These are phyloP conservation scores for Gallinago media DNA, from an alignment of 2,113 vertebrate genomes.

Conservation along the genomic window DNA sequence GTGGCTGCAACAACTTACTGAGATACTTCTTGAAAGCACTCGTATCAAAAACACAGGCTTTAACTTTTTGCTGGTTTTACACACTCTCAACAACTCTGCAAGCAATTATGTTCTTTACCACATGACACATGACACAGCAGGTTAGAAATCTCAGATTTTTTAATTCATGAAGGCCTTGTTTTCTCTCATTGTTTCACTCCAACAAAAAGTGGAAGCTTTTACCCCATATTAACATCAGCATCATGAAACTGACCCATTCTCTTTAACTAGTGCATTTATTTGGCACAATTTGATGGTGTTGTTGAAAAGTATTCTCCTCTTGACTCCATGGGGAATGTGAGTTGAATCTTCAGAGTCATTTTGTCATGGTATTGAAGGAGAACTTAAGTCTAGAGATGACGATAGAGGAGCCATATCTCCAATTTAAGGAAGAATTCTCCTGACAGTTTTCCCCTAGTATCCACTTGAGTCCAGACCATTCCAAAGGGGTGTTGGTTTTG, in stretches of 20 bases:
- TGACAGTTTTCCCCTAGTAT: background rate
- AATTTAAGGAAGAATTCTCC: background rate
- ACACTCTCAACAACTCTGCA: background rate
- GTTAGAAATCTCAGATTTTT: background rate
- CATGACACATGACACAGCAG: background rate
- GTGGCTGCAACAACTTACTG: background rate
- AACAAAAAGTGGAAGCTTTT: background rate
- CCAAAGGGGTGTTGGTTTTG: background rate
- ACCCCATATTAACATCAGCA: background rate
- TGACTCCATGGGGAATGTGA: background rate
- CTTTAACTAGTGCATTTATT: background rate
- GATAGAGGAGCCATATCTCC: background rate
- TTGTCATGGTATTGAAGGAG: background rate
- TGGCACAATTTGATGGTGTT: rapidly evolving
- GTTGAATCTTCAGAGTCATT: background rate
- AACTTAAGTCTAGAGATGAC: background rate
- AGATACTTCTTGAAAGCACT: background rate
- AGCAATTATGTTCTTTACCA: background rate
- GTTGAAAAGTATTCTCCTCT: background rate
- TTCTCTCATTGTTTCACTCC: background rate
- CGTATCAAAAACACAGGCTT: background rate
- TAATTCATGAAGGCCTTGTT: background rate
- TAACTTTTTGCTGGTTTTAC: background rate
- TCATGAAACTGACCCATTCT: background rate
- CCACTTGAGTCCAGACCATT: background rate